Conservation (phyloP, 1,140 invertebrate species). For the Ladona fulva region DNA sequence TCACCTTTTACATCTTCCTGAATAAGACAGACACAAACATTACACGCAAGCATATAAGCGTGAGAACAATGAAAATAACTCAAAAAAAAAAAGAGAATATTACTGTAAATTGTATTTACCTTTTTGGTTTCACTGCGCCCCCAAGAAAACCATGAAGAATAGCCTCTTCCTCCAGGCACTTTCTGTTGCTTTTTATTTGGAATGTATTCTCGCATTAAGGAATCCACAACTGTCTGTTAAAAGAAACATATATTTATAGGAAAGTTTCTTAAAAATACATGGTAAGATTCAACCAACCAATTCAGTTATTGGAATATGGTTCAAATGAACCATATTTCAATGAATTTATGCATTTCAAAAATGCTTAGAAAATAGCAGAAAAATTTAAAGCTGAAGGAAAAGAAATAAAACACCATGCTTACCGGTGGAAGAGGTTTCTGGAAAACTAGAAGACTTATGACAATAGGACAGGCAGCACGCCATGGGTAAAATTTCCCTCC, state of each 20-base stretch:
- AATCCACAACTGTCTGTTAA: constrained; percentile 33
- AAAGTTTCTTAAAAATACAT: too few species aligned
- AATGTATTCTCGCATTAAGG: constrained; percentile 38
- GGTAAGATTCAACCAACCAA: too few species aligned
- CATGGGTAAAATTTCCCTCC: constrained; percentile 83
- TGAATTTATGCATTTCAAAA: neutral
- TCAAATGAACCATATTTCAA: too few species aligned
- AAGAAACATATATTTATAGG: neutral
- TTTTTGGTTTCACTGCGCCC: constrained; percentile 34
- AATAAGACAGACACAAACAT: too few species aligned
- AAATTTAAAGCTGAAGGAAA: constrained; percentile 12
- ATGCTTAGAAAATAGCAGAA: neutral
- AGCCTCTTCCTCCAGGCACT: constrained; percentile 33
- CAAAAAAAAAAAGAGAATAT: too few species aligned
- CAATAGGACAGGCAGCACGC: constrained; percentile 74
- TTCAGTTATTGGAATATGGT: too few species aligned
- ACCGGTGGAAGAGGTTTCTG: constrained; percentile 67
- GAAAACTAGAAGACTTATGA: constrained; percentile 75
- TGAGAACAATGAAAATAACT: too few species aligned
- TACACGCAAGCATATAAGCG: too few species aligned
- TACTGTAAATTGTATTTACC: neutral
- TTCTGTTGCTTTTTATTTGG: constrained; percentile 41
- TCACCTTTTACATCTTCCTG: neutral
- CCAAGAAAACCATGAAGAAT: constrained; percentile 65
- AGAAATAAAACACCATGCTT: constrained; percentile 23